A percentile compares a stretch with the other conserved stretches of the same genome.
These are phyloP conservation scores for Pachyuromys duprasi DNA, from an alignment of 2,797 vertebrate genomes.

Conservation along the genomic window DNA sequence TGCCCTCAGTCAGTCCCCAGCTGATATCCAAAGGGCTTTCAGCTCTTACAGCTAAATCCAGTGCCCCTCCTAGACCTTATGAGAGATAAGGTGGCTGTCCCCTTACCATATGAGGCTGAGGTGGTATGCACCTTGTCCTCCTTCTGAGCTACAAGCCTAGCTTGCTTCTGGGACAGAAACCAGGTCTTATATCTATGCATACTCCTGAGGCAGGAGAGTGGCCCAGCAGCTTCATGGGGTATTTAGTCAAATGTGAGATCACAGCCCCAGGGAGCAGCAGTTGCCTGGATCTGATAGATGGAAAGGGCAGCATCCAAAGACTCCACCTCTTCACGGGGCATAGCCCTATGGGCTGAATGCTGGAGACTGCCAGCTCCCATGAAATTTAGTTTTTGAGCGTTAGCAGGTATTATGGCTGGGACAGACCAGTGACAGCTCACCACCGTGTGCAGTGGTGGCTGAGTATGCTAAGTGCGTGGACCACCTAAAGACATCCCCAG, in stretches of 20 bases:
- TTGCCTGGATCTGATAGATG: background rate
- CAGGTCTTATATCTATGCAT: background rate
- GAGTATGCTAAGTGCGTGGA: background rate
- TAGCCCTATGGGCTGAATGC: background rate
- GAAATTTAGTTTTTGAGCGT: slow-evolving; percentile 8
- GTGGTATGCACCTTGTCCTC: background rate
- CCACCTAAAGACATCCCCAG: background rate
- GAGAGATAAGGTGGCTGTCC: background rate
- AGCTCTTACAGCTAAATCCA: background rate
- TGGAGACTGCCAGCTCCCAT: background rate
- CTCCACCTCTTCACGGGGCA: background rate
- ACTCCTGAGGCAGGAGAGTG: background rate
- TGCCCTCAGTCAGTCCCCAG: background rate
- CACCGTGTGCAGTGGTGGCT: background rate
- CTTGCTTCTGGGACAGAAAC: background rate
- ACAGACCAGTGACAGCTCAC: background rate
- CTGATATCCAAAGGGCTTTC: background rate
- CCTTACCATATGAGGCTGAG: background rate
- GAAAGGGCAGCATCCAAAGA: background rate
- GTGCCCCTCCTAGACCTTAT: background rate
- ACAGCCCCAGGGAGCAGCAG: background rate
- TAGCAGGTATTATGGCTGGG: background rate
- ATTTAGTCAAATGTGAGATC: background rate
- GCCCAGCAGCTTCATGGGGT: background rate
- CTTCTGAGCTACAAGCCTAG: background rate